Conservation (phyloP, 2,888 invertebrate species). For the Lochmaea capreae region DNA sequence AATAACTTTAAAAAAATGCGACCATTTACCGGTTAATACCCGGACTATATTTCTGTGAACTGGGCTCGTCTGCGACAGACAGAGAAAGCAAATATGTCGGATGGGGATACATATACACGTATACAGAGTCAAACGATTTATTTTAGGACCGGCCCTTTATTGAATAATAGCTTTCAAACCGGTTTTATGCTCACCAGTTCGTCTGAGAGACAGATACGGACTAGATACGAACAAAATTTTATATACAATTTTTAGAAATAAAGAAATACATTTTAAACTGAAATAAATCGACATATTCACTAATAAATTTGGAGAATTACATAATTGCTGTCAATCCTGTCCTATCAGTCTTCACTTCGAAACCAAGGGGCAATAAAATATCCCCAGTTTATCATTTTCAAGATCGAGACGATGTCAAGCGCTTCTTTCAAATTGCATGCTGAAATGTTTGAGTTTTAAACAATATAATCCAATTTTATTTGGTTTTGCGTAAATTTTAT, state of each 20-base stretch:
- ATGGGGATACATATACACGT: conserved; percentile 9
- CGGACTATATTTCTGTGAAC: conserved; percentile 9
- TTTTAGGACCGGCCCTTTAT: conserved; percentile 37
- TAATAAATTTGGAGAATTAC: too few species aligned
- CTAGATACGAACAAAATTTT: background rate
- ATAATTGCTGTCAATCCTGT: too few species aligned
- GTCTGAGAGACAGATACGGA: conserved; percentile 11
- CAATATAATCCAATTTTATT: too few species aligned
- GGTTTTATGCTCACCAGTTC: conserved; percentile 31
- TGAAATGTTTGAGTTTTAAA: too few species aligned
- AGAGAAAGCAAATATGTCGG: conserved; percentile 2
- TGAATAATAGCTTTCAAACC: conserved; percentile 41
- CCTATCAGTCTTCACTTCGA: too few species aligned
- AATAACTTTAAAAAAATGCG: background rate
- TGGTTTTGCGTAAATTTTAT: too few species aligned
- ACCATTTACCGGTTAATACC: background rate
- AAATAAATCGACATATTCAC: too few species aligned
- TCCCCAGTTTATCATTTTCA: too few species aligned
- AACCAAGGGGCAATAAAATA: too few species aligned
- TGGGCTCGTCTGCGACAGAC: conserved; percentile 12
- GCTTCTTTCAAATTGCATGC: too few species aligned
- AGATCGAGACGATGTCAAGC: too few species aligned
- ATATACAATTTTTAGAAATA: background rate
- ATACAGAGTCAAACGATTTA: conserved; percentile 27
- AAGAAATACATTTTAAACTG: too few species aligned